A percentile compares a stretch with the other conserved stretches of the same genome.
These are phyloP conservation scores for Planiliza haematocheilus DNA, from an alignment of 2,113 vertebrate genomes.

Conservation along the genomic window DNA sequence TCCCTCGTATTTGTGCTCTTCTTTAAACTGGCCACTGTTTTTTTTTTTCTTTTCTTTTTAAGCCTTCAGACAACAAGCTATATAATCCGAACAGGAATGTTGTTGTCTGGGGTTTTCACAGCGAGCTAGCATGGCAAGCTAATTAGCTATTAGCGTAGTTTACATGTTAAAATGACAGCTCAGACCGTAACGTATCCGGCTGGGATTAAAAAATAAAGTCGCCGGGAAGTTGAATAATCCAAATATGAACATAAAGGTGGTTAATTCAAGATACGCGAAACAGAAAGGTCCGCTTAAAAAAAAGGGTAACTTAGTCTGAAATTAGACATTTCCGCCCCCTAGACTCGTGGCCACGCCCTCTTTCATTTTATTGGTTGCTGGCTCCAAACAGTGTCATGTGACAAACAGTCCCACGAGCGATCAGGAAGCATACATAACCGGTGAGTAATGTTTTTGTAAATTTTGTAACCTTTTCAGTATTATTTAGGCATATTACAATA, in stretches of 20 bases:
- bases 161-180: not conserved
- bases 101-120: slow-evolving; percentile 24
- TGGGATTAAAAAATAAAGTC: not conserved
- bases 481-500: not conserved
- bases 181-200: not conserved
- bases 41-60: too few species aligned
- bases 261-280: not conserved
- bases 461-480: not conserved
- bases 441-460: slow-evolving; percentile 43
- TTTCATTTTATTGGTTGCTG: slow-evolving; percentile 52
- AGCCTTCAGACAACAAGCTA: not conserved
- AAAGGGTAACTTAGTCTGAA: slow-evolving; percentile 25
- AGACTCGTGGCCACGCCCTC: not conserved
- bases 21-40: not conserved
- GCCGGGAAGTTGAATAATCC: not conserved
- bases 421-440: slow-evolving; percentile 38
- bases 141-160: slow-evolving; percentile 17
- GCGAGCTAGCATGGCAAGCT: slow-evolving; percentile 62
- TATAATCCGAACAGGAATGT: slow-evolving; percentile 24
- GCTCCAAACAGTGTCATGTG: slow-evolving; percentile 53
- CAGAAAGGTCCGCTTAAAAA: not conserved
- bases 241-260: rapidly evolving
- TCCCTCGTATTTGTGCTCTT: not conserved
- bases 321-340: slow-evolving; percentile 34
- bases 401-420: not conserved